Base-by-base conservation (phyloP, 2,113 vertebrate species). In the Melanerpes formicivorus region DNA sequence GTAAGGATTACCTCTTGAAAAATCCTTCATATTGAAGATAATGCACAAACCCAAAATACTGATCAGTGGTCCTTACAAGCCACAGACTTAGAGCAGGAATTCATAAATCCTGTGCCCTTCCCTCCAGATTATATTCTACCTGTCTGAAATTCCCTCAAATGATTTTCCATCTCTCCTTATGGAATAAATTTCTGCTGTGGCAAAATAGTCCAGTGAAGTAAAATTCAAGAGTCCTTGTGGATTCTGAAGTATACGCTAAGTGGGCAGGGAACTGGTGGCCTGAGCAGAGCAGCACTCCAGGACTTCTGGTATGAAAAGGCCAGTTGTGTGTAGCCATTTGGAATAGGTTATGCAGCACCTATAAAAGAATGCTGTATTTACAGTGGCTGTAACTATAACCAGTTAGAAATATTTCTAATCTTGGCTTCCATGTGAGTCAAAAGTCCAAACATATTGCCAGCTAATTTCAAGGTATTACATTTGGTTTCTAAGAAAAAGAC, bases 391-490 rank as follows among this genome's bases (percentile, higher is more conserved):
- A 67, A 80, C 44, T 82, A 55, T 62, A 85, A 30, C 6, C 59
- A 88, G 69, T 63, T 70, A 90, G 86, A 95, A 94, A 80, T 88
- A 90, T 29, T 91, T 90, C 85, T 70, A 65, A 73, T 88, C 56
- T 77, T 77, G 72, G 90, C 58, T 54, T 48, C n/a, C 8, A 42
- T 37, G n/a, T 52, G 50, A 90, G 60, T 83, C 69, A 78, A 69
- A 82, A 85, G n/a, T 34, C 79, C 64, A 94, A 87, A 91, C 82
- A 82, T 63, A 85, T 75, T 82, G 76, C 30, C 90, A 85, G 59
- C 32, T 84, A 62, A 85, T 90, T 80, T 73, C 66, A 84, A 93
- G 66, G 48, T 32, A 56, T 59, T 70, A 9, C 46, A 54, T 85
- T 72, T 2, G 5, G 19, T 72, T 89, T 91, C 85, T 65, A 55